Percentiles rank a stretch among this genome's conserved stretches.
These are phyloP conservation scores for Drosophila subsilvestris DNA, from an alignment of 2,888 invertebrate genomes.

Conservation along the genomic window DNA sequence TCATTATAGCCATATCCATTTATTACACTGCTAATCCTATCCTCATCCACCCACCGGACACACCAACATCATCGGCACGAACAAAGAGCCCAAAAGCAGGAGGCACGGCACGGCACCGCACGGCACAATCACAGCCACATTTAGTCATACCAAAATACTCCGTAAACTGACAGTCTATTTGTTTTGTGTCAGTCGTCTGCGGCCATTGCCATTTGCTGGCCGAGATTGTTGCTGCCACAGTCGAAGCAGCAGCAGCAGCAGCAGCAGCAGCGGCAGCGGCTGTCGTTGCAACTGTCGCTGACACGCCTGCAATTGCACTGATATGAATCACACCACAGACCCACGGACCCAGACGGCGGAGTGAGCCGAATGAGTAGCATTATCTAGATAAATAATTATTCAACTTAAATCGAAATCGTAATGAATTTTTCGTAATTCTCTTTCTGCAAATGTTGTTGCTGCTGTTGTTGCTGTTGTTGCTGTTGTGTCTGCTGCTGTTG, in stretches of 20 bases:
- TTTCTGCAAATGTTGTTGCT: not conserved
- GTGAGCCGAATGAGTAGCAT: conserved; percentile 62
- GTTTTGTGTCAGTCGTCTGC: conserved; percentile 69
- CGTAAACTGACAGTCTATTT: conserved; percentile 77
- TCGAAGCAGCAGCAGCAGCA: conserved; percentile 13
- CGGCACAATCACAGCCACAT: conserved; percentile 63
- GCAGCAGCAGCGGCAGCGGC: conserved; percentile 14
- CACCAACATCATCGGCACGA: not conserved
- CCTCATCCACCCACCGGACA: conserved; percentile 47
- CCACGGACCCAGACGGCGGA: conserved; percentile 14
- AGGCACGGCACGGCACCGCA: conserved; percentile 22
- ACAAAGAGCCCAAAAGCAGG: conserved; percentile 49
- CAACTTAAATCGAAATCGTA: conserved; percentile 80
- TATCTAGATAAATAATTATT: conserved; percentile 80
- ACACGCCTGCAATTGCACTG: conserved; percentile 81
- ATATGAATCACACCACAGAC: conserved; percentile 79
- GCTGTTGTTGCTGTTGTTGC: not conserved
- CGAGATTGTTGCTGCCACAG: conserved; percentile 44
- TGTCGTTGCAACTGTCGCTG: conserved; percentile 60
- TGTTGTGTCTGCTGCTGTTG: conserved; percentile 1
- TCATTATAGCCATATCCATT: not conserved
- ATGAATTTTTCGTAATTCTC: conserved; percentile 71
- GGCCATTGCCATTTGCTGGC: conserved; percentile 50
- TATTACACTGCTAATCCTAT: conserved; percentile 24
- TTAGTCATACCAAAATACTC: conserved; percentile 76